These are phyloP conservation scores for Corythornis vintsioides DNA, from an alignment of 2,113 vertebrate species.

Conservation along the genomic window DNA sequence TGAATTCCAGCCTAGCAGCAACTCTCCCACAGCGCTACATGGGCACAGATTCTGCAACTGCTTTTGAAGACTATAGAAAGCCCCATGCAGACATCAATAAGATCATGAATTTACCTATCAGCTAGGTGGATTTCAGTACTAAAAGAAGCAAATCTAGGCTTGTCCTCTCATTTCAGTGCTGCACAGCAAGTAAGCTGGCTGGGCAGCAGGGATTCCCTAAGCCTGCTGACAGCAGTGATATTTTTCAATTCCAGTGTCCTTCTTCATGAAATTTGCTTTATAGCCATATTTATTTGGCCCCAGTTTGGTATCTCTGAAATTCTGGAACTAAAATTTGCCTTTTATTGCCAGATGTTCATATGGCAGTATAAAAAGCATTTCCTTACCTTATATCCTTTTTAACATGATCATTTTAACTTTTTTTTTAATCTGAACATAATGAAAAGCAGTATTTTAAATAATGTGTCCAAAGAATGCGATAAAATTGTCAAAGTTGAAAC, in stretches of 20 bases:
- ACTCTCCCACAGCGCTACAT: rapidly evolving
- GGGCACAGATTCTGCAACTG: not conserved
- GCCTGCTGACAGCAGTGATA: not conserved
- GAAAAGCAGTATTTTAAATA: slow-evolving; percentile 36
- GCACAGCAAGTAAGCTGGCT: not conserved
- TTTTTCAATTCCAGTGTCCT: not conserved
- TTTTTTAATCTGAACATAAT: not conserved
- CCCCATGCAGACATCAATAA: not conserved
- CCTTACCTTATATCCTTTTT: not conserved
- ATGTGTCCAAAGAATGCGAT: not conserved
- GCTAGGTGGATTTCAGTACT: not conserved
- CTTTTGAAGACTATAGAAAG: not conserved
- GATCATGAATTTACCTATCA: not conserved
- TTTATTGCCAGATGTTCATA: not conserved
- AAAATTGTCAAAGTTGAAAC: not conserved
- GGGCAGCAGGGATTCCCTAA: not conserved
- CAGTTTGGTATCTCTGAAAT: not conserved
- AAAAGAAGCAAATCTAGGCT: not conserved
- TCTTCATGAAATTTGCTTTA: not conserved
- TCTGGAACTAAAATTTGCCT: not conserved
- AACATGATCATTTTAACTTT: not conserved
- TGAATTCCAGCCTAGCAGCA: not conserved
- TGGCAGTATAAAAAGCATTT: not conserved
- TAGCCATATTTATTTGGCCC: not conserved
- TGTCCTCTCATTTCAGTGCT: not conserved